Conservation (phyloP, 2,797 vertebrate species). For the Malacoraja senta region DNA sequence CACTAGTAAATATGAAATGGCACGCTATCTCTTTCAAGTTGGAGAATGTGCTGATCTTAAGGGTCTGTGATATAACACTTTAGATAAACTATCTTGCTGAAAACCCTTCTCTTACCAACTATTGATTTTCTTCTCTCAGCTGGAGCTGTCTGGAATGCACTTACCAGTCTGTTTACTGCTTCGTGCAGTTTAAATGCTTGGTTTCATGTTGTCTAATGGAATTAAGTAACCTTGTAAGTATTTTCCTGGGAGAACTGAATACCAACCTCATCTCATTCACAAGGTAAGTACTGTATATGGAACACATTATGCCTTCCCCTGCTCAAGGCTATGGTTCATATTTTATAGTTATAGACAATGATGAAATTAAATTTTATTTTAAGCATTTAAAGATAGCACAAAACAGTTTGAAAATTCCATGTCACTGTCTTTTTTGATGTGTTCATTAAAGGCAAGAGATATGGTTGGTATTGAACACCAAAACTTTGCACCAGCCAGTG, state of each 20-base stretch:
- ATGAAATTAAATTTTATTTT: neutral
- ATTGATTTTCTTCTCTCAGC: conserved; percentile 56
- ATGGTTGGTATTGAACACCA: neutral
- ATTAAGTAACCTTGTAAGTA: conserved; percentile 48
- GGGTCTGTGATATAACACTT: conserved; percentile 58
- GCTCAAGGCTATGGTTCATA: neutral
- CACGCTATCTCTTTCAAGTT: conserved; percentile 48
- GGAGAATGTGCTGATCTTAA: conserved; percentile 48
- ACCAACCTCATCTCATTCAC: conserved; percentile 19
- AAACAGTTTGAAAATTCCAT: neutral
- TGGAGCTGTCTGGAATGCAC: conserved; percentile 45
- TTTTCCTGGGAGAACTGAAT: conserved; percentile 47
- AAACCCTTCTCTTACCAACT: conserved; percentile 51
- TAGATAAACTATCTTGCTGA: conserved; percentile 55
- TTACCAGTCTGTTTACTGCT: conserved; percentile 51
- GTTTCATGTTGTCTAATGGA: conserved; percentile 47
- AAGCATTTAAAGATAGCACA: neutral
- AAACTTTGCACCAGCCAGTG: neutral
- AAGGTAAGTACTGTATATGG: neutral
- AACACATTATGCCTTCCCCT: neutral
- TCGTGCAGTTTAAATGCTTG: conserved; percentile 44
- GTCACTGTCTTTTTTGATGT: neutral
- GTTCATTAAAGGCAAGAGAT: neutral
- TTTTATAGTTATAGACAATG: neutral
- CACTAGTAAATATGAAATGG: conserved; percentile 49